Conservation (phyloP, 2,888 invertebrate species). For the Drosophila fungiperda region DNA sequence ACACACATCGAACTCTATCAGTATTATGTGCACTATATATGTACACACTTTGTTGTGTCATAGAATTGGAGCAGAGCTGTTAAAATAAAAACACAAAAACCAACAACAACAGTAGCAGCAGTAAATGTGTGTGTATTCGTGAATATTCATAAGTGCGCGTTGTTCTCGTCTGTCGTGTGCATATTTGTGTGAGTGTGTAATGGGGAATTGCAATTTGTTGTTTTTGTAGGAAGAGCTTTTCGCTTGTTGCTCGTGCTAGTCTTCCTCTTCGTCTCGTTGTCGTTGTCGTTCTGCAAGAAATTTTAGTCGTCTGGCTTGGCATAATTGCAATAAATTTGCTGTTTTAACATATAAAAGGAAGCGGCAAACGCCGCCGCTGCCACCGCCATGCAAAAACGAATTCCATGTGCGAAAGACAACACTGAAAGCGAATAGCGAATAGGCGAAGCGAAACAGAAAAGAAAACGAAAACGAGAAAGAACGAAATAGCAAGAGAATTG, state of each 20-base stretch:
- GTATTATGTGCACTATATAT: conserved; percentile 20
- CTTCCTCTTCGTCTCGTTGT: conserved; percentile 40
- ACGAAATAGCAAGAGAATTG: conserved; percentile 61
- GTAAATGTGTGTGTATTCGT: conserved; percentile 34
- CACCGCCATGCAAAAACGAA: conserved; percentile 50
- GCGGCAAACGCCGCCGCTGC: conserved; percentile 37
- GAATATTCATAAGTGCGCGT: conserved; percentile 39
- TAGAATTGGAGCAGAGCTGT: conserved; percentile 70
- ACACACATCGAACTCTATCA: background rate
- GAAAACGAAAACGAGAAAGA: conserved; percentile 39
- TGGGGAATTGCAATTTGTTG: conserved; percentile 78
- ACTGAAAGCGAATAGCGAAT: conserved; percentile 58
- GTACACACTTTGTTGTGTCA: conserved; percentile 62
- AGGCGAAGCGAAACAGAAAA: conserved; percentile 53
- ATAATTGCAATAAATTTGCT: conserved; percentile 65
- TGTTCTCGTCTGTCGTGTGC: conserved; percentile 45
- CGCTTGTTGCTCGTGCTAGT: conserved; percentile 74
- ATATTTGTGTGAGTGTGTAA: conserved; percentile 32
- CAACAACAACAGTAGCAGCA: conserved; percentile 21
- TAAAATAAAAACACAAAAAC: conserved; percentile 44
- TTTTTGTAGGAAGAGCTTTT: conserved; percentile 69
- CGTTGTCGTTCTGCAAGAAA: conserved; percentile 60
- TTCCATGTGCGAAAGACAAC: conserved; percentile 60
- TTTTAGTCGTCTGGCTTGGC: conserved; percentile 45
- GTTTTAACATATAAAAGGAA: conserved; percentile 58